phyloP scores from a whole-genome alignment of 2,888 invertebrate species.

The Mylabris sibirica region DNA sequence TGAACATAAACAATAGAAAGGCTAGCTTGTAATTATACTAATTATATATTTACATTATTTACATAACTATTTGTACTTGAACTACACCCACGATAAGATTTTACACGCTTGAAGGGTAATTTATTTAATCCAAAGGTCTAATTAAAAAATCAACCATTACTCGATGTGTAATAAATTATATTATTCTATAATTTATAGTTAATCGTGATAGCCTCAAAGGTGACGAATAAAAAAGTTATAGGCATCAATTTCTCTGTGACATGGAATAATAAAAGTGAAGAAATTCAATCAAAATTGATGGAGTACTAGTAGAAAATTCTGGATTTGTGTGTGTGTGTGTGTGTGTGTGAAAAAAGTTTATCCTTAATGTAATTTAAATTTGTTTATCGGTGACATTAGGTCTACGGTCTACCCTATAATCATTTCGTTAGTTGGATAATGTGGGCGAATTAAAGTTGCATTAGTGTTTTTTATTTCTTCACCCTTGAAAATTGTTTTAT shows the following conservation, averaged over 20 bases:
- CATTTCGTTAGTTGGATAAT: neutral
- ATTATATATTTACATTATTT: conserved; percentile 6
- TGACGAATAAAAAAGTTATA: neutral
- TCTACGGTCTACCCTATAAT: neutral
- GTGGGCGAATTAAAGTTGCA: neutral
- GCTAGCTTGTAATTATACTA: neutral
- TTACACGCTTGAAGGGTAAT: neutral
- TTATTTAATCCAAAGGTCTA: neutral
- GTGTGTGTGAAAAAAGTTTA: conserved; percentile 19
- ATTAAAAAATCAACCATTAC: neutral
- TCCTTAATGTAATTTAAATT: conserved; percentile 29
- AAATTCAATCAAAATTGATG: conserved; percentile 20
- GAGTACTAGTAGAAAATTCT: conserved; percentile 16
- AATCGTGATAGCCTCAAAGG: too few relatives aligned
- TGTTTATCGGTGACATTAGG: conserved; percentile 18
- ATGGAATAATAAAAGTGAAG: neutral
- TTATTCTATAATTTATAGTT: neutral
- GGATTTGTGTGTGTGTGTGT: too few relatives aligned
- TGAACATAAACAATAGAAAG: neutral
- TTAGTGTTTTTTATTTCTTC: neutral
- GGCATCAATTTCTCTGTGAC: neutral
- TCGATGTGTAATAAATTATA: neutral
- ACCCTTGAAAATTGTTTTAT: neutral
- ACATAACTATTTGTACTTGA: neutral
- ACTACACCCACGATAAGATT: neutral